Evolutionary conservation across 2,113 vertebrate genomes (phyloP).

Genomic region (Pangasianodon gigas): DNA sequence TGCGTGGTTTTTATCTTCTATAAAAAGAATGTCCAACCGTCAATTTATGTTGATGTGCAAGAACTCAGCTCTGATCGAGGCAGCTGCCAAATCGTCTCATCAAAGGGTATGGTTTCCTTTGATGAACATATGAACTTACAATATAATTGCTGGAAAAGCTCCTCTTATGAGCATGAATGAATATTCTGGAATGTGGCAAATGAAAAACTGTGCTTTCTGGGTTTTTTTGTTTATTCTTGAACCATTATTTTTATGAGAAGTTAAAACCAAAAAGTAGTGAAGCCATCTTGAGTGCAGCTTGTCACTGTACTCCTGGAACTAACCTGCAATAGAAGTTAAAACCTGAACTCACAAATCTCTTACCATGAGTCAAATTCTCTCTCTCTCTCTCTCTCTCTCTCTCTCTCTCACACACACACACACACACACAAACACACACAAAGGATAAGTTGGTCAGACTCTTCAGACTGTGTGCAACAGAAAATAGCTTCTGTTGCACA

Average conservation of each 20-base stretch:
- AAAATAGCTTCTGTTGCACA: neutral
- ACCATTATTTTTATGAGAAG: neutral
- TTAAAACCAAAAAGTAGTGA: neutral
- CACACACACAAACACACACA: neutral
- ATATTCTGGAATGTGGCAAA: neutral
- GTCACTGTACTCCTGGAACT: neutral
- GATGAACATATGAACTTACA: neutral
- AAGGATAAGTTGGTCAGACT: neutral
- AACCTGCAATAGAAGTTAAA: conserved; percentile 17
- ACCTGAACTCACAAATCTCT: neutral
- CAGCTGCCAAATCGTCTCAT: neutral
- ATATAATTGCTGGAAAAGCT: neutral
- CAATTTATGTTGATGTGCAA: neutral
- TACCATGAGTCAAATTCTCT: neutral
- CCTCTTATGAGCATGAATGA: neutral
- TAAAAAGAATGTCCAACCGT: neutral
- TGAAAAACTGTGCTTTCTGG: neutral
- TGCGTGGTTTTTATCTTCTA: neutral
- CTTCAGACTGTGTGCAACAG: neutral
- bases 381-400: neutral
- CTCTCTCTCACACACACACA: no score
- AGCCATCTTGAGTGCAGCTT: neutral
- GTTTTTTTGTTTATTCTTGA: neutral
- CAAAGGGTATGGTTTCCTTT: neutral
- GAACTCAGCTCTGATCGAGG: neutral